These are phyloP conservation scores for Ceryle rudis DNA, from an alignment of 2,797 vertebrate genomes.

Conservation along the genomic window DNA sequence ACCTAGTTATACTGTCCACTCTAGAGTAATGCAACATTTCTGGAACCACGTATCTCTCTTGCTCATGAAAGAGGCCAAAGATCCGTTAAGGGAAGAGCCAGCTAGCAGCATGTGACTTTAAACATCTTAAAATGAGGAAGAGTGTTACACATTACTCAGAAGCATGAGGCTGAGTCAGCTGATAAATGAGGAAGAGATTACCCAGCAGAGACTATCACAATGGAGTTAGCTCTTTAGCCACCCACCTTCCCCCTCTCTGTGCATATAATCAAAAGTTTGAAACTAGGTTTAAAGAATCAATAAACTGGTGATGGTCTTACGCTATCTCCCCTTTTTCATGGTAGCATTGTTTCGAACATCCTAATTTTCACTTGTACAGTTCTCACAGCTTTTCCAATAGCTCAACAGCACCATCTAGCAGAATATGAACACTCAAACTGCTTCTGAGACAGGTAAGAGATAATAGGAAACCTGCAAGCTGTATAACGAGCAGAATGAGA, in stretches of 20 bases:
- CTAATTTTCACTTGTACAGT: not conserved
- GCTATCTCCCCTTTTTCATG: not conserved
- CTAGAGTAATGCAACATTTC: not conserved
- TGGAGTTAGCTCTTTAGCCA: not conserved
- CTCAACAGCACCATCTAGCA: conserved; percentile 68
- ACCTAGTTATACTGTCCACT: not conserved
- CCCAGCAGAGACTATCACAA: not conserved
- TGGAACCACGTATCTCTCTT: not conserved
- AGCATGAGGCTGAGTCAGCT: conserved; percentile 48
- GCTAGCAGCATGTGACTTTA: conserved; percentile 16
- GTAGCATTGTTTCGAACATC: not conserved
- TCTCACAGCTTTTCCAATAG: not conserved
- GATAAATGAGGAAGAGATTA: conserved; percentile 40
- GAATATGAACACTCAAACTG: not conserved
- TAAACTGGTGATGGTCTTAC: not conserved
- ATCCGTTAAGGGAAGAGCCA: conserved; percentile 1
- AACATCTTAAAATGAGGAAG: conserved; percentile 51
- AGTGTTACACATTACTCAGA: conserved; percentile 27
- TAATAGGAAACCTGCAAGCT: not conserved
- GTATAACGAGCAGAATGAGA: not conserved
- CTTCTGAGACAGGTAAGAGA: fast-evolving
- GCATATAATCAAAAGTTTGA: not conserved
- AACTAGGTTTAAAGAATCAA: not conserved
- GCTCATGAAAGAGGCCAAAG: not conserved
- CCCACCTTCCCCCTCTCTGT: not conserved